phyloP scores from a whole-genome alignment of 2,797 vertebrate genomes.

The Sebastes diaconus region DNA sequence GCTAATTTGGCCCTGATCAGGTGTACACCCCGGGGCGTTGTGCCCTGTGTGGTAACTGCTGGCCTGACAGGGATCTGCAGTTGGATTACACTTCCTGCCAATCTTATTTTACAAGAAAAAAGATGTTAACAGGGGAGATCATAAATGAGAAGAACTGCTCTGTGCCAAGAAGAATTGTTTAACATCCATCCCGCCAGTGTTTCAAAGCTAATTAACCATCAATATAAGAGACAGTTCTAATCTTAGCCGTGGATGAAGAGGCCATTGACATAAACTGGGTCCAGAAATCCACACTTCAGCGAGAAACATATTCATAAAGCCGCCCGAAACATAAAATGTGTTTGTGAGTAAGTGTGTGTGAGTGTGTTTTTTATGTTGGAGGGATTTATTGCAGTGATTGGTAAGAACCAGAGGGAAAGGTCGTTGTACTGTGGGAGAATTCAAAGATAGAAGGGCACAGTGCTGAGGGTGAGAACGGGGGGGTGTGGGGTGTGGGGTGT shows the following conservation, averaged over 20 bases:
- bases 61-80: slow-evolving; percentile 15
- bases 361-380: slow-evolving; percentile 39
- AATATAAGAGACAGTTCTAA: not conserved
- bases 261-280: slow-evolving; percentile 1
- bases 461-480: slow-evolving; percentile 3
- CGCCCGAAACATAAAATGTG: not conserved
- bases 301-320: not conserved
- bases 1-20: slow-evolving; percentile 28
- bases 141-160: not conserved
- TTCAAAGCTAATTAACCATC: slow-evolving; percentile 31
- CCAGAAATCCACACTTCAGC: slow-evolving; percentile 6
- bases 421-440: slow-evolving; percentile 52
- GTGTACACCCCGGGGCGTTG: not conserved
- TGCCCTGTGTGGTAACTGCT: slow-evolving; percentile 9
- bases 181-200: not conserved
- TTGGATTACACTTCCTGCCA: slow-evolving; percentile 24
- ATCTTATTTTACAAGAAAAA: slow-evolving; percentile 5
- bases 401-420: slow-evolving; percentile 60
- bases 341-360: slow-evolving; percentile 7
- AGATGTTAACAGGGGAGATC: not conserved
- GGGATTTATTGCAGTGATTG: slow-evolving; percentile 67
- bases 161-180: slow-evolving; percentile 4
- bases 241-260: slow-evolving; percentile 11
- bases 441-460: slow-evolving; percentile 57
- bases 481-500: not conserved